A percentile compares a stretch with the other conserved stretches of the same genome.
Evolutionary conservation across 2,888 invertebrate species (phyloP).

Genomic region (Coelinius sp.): DNA sequence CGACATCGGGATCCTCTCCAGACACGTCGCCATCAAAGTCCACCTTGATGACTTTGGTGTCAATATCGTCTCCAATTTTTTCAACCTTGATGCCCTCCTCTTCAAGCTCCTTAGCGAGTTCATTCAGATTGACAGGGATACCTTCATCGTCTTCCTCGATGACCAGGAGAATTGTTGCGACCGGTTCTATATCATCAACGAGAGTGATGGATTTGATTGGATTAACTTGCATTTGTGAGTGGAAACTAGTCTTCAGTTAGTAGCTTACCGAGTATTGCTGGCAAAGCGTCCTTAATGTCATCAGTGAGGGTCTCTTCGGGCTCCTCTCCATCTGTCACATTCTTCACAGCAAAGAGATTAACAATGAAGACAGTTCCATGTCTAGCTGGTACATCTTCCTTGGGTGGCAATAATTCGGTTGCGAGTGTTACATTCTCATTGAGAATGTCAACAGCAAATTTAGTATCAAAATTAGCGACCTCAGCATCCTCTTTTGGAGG

Average conservation of each 20-base stretch:
- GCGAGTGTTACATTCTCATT: slow-evolving; percentile 50
- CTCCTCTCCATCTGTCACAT: slow-evolving; percentile 53
- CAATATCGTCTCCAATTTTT: slow-evolving; percentile 54
- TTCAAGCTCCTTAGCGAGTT: slow-evolving; percentile 61
- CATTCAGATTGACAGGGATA: slow-evolving; percentile 57
- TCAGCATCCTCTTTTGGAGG: slow-evolving; percentile 42
- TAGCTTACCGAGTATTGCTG: slow-evolving; percentile 56
- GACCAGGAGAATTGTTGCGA: slow-evolving; percentile 60
- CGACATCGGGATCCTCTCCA: slow-evolving; percentile 29
- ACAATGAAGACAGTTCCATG: slow-evolving; percentile 59
- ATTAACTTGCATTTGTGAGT: neutral
- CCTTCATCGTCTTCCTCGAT: slow-evolving; percentile 60
- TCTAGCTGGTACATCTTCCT: slow-evolving; percentile 33
- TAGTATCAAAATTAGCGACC: slow-evolving; percentile 36
- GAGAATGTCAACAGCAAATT: neutral
- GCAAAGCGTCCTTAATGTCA: slow-evolving; percentile 52
- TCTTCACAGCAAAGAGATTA: slow-evolving; percentile 63
- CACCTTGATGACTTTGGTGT: slow-evolving; percentile 56
- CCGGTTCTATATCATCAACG: slow-evolving; percentile 53
- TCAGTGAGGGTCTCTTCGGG: slow-evolving; percentile 59
- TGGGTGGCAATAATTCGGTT: slow-evolving; percentile 52
- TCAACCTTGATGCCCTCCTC: slow-evolving; percentile 60
- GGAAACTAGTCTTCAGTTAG: neutral
- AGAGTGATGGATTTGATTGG: neutral
- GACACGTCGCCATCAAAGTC: slow-evolving; percentile 51